A percentile compares a stretch with the other conserved stretches of the same genome.
Evolutionary conservation across 2,113 vertebrate genomes (phyloP).

Genomic region (Nestor notabilis): DNA sequence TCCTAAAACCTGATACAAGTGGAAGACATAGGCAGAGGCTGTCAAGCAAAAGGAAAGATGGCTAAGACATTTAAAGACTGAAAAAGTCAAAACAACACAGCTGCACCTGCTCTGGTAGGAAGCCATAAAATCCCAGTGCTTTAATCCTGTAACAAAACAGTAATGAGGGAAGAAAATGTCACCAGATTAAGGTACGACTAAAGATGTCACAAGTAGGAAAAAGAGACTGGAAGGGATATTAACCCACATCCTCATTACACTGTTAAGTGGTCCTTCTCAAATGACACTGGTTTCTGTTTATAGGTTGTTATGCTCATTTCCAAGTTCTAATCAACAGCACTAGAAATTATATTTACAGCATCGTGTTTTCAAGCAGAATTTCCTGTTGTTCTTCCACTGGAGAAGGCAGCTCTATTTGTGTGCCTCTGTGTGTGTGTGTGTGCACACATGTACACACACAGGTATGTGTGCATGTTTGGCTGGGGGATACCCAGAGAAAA

Average conservation of each 20-base stretch:
- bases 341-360: neutral
- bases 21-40: neutral
- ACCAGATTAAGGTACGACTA: neutral
- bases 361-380: neutral
- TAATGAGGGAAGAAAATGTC: conserved; percentile 21
- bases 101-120: neutral
- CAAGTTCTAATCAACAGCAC: neutral
- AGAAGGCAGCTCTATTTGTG: neutral
- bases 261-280: neutral
- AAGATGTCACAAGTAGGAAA: conserved; percentile 17
- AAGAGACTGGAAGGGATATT: conserved; percentile 5
- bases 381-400: neutral
- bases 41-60: neutral
- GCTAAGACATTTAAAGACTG: neutral
- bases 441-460: no score
- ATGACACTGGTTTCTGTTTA: neutral
- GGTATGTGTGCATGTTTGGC: neutral
- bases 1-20: neutral
- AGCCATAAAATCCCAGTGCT: neutral
- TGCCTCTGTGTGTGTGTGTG: neutral
- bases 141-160: conserved; percentile 12
- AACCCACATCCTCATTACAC: conserved; percentile 9
- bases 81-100: neutral
- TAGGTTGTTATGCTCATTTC: neutral
- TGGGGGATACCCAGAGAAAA: neutral